Evolutionary conservation across 2,113 vertebrate genomes (phyloP), one percentile per base, ranked within the genome.

Genomic region (Megaceryle maxima): DNA sequence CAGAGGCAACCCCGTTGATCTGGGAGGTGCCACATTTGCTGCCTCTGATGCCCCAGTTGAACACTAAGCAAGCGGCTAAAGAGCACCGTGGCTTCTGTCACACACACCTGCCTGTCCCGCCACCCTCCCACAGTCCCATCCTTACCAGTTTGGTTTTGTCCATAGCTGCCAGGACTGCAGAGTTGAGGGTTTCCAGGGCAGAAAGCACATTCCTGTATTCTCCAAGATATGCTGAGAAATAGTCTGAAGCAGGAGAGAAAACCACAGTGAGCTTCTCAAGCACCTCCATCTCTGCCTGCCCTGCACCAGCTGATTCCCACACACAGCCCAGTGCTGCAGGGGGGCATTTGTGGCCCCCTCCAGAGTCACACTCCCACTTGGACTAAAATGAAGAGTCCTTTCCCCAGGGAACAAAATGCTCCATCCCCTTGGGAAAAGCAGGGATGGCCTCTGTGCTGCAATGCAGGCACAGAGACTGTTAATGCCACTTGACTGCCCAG

Each of bases 81-180:
- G 56, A 55, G 35, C 85, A 13, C 9, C 67, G 18, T 1, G 0
- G 68, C 51, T 74, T 50, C 56, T 3, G 0, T 28, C 33, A 8
- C 3, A 0, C 3, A 0, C 68, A 6, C 29, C 18, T 4, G 0
- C 9, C 60, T 57, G 44, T 21, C 41, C 63, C 1, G 0, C 28
- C 5, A 2, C 70, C 68, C 60, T 72, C 16, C 77, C 13, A 0
- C 0, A 1, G 20, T 5, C 20, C 72, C 77, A 17, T 44, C 89
- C 98, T 98, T 96, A 99, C 99, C 99, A 99, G 97, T 96, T 99
- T 99, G 82, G 99, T 99, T 97, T 99, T 98, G 96, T 99, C 99
- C 99, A 99, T 99, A 48, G 99, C 99, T 81, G 98, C 98, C 77
- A 99, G 98, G 91, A 99, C 99, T 0, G 99, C 98, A 5, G 98